phyloP scores from a whole-genome alignment of 2,888 invertebrate species.

The Diarsia brunnea region DNA sequence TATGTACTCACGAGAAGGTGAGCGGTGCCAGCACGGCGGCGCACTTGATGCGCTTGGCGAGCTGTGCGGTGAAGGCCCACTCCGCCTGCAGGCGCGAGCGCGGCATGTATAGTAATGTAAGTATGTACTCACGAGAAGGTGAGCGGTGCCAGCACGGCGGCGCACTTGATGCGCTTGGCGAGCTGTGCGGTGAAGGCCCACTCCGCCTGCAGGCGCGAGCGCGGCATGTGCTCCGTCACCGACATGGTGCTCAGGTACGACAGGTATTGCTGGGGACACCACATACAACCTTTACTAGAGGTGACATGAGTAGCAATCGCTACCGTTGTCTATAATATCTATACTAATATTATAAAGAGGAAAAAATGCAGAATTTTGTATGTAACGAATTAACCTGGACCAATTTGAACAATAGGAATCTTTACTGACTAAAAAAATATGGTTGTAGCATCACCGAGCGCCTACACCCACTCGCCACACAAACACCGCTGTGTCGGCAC shows the following conservation, averaged over 20 bases:
- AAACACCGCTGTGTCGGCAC: too few relatives aligned
- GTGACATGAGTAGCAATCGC: too few relatives aligned
- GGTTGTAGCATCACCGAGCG: too few relatives aligned
- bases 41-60: slow-evolving; percentile 94
- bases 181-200: slow-evolving; percentile 96
- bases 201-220: slow-evolving; percentile 95
- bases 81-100: slow-evolving; percentile 96
- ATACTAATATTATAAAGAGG: too few relatives aligned
- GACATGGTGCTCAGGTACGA: slow-evolving; percentile 97
- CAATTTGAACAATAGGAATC: too few relatives aligned
- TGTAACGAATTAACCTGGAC: too few relatives aligned
- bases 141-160: slow-evolving; percentile 93
- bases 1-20: slow-evolving; percentile 94
- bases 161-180: slow-evolving; percentile 94
- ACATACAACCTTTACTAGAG: too few relatives aligned
- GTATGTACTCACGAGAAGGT: slow-evolving; percentile 94
- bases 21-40: slow-evolving; percentile 94
- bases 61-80: slow-evolving; percentile 96
- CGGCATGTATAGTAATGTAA: too few relatives aligned
- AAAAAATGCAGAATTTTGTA: too few relatives aligned
- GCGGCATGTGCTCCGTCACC: slow-evolving; percentile 92
- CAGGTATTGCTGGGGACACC: slow-evolving; percentile 92
- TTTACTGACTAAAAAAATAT: too few relatives aligned
- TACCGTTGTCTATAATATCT: too few relatives aligned
- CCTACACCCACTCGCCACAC: too few relatives aligned